These are phyloP conservation scores for Dasypus novemcinctus DNA, from an alignment of 2,113 vertebrate genomes.

Conservation along the genomic window DNA sequence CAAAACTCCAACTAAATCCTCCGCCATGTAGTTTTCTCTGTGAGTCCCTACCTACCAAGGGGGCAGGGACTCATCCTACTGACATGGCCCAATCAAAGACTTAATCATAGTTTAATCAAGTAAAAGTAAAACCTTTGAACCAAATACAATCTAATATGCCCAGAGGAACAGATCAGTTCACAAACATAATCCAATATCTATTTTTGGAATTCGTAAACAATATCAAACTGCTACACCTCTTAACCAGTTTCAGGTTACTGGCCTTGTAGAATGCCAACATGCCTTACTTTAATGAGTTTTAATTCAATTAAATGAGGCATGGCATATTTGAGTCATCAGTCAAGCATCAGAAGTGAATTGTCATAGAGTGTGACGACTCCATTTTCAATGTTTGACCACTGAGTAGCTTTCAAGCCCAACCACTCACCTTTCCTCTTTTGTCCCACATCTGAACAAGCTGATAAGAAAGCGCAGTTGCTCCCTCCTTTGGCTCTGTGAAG, in stretches of 20 bases:
- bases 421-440: not conserved
- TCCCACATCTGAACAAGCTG: not conserved
- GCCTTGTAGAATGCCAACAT: not conserved
- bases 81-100: too few relatives aligned
- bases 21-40: too few relatives aligned
- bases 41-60: too few relatives aligned
- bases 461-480: not conserved
- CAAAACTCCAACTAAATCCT: too few relatives aligned
- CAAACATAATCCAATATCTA: too few relatives aligned
- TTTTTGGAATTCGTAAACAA: too few relatives aligned
- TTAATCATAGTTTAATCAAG: too few relatives aligned
- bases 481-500: not conserved
- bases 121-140: too few relatives aligned
- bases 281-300: not conserved
- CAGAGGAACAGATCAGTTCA: too few relatives aligned
- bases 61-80: too few relatives aligned
- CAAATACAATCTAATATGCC: too few relatives aligned
- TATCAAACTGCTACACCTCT: not conserved
- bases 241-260: not conserved
- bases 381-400: not conserved
- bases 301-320: not conserved
- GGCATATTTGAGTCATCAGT: not conserved
- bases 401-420: not conserved
- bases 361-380: not conserved
- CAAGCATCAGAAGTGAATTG: not conserved